Evolutionary conservation across 2,888 invertebrate species (phyloP).

Genomic region (Lysandra bellargus): DNA sequence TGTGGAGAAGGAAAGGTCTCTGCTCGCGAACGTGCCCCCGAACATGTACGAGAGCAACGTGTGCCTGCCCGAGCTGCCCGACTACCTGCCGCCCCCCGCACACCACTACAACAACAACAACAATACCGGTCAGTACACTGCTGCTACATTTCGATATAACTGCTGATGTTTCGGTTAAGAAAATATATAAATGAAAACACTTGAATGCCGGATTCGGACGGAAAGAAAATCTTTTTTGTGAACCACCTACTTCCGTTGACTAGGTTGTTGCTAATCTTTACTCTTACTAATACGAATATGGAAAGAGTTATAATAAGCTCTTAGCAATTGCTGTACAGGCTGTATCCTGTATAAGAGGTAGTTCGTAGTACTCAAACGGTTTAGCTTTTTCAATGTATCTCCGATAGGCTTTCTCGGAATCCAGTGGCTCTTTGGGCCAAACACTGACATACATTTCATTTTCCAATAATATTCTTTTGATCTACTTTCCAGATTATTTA

Average conservation of each 20-base stretch:
- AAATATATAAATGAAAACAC: too few relatives aligned
- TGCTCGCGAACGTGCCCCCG: slow-evolving; percentile 85
- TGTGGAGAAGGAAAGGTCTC: slow-evolving; percentile 88
- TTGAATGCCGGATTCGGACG: too few relatives aligned
- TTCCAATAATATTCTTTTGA: too few relatives aligned
- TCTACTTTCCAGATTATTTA: not conserved
- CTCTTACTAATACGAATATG: too few relatives aligned
- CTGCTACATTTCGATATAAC: not conserved
- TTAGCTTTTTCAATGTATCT: too few relatives aligned
- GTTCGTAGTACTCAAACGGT: too few relatives aligned
- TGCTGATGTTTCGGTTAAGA: not conserved
- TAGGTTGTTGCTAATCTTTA: too few relatives aligned
- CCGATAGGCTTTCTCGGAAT: not conserved
- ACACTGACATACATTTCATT: not conserved
- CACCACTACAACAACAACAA: slow-evolving; percentile 79
- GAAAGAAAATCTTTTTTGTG: too few relatives aligned
- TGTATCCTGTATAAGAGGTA: too few relatives aligned
- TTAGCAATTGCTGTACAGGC: too few relatives aligned
- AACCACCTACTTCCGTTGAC: too few relatives aligned
- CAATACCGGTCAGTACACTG: slow-evolving; percentile 75
- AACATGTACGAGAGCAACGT: slow-evolving; percentile 90
- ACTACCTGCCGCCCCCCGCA: slow-evolving; percentile 82
- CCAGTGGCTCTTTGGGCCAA: not conserved
- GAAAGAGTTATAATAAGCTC: too few relatives aligned
- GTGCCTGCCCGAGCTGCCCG: slow-evolving; percentile 88